phyloP scores from a whole-genome alignment of 2,797 vertebrate genomes.

The Mormyrops boulengeri region DNA sequence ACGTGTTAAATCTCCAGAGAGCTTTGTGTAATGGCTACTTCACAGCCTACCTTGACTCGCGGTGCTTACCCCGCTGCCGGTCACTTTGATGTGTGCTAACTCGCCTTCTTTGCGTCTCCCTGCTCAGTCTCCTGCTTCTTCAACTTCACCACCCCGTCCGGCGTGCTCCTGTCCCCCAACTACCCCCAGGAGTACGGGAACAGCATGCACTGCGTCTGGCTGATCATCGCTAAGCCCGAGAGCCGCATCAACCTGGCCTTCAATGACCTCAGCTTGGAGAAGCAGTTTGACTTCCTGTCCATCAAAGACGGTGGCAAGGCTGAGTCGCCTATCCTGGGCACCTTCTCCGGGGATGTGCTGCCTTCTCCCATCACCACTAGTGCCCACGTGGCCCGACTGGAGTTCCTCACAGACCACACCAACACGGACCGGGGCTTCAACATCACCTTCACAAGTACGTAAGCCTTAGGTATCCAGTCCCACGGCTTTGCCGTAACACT shows the following conservation, averaged over 20 bases:
- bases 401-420: slow-evolving; percentile 97
- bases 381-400: slow-evolving; percentile 82
- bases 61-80: not conserved
- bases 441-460: slow-evolving; percentile 96
- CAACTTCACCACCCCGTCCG: slow-evolving; percentile 95
- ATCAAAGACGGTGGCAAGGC: slow-evolving; percentile 92
- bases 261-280: slow-evolving; percentile 97
- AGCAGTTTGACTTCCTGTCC: slow-evolving; percentile 94
- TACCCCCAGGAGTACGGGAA: slow-evolving; percentile 97
- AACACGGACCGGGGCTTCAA: slow-evolving; percentile 96
- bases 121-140: slow-evolving; percentile 93
- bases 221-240: slow-evolving; percentile 89
- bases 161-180: slow-evolving; percentile 88
- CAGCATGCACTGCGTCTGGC: slow-evolving; percentile 97
- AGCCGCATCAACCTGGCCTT: slow-evolving; percentile 95
- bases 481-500: not conserved
- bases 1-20: not conserved
- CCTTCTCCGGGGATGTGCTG: slow-evolving; percentile 84
- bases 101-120: not conserved
- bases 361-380: slow-evolving; percentile 94
- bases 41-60: not conserved
- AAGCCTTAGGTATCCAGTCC: not conserved
- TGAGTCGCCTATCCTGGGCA: slow-evolving; percentile 88
- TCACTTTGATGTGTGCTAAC: not conserved
- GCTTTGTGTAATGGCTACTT: not conserved